Base-by-base conservation (phyloP, 2,888 invertebrate genomes). In the Entomobrya proxima region DNA sequence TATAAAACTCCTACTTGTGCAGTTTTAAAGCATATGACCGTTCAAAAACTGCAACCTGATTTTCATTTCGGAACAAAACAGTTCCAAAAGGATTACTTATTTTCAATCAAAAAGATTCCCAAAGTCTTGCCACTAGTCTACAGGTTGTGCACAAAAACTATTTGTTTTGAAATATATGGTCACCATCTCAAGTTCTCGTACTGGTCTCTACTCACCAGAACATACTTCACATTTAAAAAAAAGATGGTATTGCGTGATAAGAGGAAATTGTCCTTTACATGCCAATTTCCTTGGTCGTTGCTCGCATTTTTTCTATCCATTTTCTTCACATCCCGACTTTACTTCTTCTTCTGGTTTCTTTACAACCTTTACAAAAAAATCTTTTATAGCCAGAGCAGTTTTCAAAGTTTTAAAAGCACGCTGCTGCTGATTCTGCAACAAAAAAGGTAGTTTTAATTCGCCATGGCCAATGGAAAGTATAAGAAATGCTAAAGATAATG, bases 251-350 rank as follows among this genome's bases (percentile, higher is more conserved):
- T 58, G 82, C 82, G 82, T 82, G 82, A 82, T 82, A 82, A 82
- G 75, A 75, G 75, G 82, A 82, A 82, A 82, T 82, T 82, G 82
- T 82, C 82, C 75, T 75, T 81, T 81, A 81, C 80, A 81, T 75
- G 82, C 82, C 75, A 82, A 82, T 82, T 74, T 82, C 75, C 82
- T 27, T 61, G 74, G 74, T 74, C 55, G 52, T 79, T 79, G 78
- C 78, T 79, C 64, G 78, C 78, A 50, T 67, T 47, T 21, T 50
- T 50, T 27, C 35, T 47, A 21, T 13, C 44, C 27, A 35, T 67
- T 5, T 50, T 24, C 32, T 76, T 47, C 47, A 15, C 52, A n/a
- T n/a, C 6, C 32, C 75, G n/a, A 32, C 24, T 52, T 52, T 55
- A 21, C 32, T 32, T 18, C 74, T 30, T 18, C 50, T 18, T 27